phyloP scores from a whole-genome alignment of 2,888 invertebrate genomes.

The Pegoplata infirma region DNA sequence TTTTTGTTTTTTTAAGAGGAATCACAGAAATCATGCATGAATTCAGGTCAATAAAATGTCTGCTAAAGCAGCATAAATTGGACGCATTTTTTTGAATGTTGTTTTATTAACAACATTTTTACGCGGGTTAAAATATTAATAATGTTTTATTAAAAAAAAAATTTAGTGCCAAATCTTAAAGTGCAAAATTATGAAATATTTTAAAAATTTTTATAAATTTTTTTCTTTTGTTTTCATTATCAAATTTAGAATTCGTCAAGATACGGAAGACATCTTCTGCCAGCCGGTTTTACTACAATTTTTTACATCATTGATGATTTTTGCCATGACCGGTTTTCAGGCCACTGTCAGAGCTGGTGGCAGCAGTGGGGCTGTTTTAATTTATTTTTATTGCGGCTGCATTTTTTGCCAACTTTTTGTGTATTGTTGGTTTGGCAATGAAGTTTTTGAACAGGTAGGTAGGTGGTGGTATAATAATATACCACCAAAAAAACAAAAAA shows the following conservation, averaged over 20 bases:
- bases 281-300: conserved; percentile 69
- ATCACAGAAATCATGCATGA: no score
- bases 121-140: no score
- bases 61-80: no score
- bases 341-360: conserved; percentile 65
- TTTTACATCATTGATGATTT: conserved; percentile 67
- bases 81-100: no score
- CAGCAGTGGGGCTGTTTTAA: conserved; percentile 64
- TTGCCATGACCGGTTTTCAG: conserved; percentile 70
- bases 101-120: no score
- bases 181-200: no score
- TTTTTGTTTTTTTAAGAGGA: no score
- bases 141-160: no score
- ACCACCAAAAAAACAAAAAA: background rate
- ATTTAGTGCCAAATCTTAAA: no score
- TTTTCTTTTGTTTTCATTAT: background rate
- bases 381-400: conserved; percentile 69
- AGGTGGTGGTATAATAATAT: background rate
- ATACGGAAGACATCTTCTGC: conserved; percentile 67
- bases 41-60: no score
- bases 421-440: conserved; percentile 73
- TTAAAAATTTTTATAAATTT: no score
- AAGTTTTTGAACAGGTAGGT: conserved; percentile 68
- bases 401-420: conserved; percentile 69
- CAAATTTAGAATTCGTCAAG: conserved; percentile 66